These are phyloP conservation scores for Galaxias olidus DNA, from an alignment of 2,797 vertebrate genomes.

Conservation along the genomic window DNA sequence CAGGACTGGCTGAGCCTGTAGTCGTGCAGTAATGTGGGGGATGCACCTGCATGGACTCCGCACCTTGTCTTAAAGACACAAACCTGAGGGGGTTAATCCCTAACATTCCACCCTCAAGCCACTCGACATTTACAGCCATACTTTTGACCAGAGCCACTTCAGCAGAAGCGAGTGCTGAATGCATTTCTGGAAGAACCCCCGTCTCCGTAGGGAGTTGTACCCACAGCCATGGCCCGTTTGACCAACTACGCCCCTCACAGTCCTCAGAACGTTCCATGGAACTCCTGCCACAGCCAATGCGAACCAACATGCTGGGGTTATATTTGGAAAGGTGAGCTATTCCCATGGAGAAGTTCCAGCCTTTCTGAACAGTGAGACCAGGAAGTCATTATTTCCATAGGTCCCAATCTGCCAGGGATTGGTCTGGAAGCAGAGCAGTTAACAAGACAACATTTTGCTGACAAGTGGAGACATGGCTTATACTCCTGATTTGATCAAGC, in stretches of 20 bases:
- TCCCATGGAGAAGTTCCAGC: constrained; percentile 57
- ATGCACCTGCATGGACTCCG: too few relatives aligned
- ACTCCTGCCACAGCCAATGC: constrained; percentile 44
- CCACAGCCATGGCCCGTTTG: too few relatives aligned
- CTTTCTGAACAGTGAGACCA: constrained; percentile 48
- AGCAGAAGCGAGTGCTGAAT: too few relatives aligned
- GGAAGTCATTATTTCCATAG: constrained; percentile 65
- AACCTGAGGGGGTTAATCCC: too few relatives aligned
- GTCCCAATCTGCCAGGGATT: constrained; percentile 20
- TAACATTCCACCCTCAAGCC: too few relatives aligned
- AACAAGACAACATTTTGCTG: background rate
- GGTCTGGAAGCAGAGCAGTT: background rate
- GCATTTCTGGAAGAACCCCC: too few relatives aligned
- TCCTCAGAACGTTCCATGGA: constrained; percentile 42
- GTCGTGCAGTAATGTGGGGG: background rate
- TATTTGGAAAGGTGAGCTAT: constrained; percentile 70
- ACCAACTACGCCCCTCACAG: too few relatives aligned
- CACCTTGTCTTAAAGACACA: too few relatives aligned
- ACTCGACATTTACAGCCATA: too few relatives aligned
- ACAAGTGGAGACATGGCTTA: background rate
- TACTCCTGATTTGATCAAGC: background rate
- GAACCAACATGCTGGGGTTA: constrained; percentile 64
- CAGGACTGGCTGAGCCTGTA: background rate
- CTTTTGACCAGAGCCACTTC: too few relatives aligned
- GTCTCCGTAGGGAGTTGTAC: too few relatives aligned